Conservation (phyloP, 1,140 invertebrate species). For the Drosophila sulfurigaster region DNA sequence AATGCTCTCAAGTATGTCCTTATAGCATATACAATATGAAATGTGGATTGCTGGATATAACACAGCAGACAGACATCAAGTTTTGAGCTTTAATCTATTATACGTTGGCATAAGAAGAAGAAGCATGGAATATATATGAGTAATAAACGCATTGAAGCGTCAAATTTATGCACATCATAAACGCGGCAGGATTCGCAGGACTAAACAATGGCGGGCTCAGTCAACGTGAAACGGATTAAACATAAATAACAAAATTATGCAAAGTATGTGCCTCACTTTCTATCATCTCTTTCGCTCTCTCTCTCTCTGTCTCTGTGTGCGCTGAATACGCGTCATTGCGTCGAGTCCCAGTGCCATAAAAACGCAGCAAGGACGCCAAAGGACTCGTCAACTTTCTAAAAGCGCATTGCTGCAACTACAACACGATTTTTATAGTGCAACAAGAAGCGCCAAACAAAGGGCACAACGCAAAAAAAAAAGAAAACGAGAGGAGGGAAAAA, state of each 20-base stretch:
- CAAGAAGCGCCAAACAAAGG: constrained; percentile 13
- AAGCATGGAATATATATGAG: constrained; percentile 5
- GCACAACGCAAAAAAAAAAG: constrained; percentile 18
- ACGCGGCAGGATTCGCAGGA: neutral
- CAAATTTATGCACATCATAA: constrained; percentile 64
- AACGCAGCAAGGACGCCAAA: constrained; percentile 55
- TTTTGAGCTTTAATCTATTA: constrained; percentile 11
- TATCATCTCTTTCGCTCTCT: neutral
- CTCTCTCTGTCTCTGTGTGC: neutral
- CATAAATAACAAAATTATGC: constrained; percentile 65
- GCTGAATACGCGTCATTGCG: constrained; percentile 58
- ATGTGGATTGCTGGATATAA: neutral
- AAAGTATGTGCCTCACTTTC: constrained; percentile 47
- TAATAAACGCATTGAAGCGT: constrained; percentile 62
- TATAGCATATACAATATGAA: neutral
- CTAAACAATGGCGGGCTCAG: constrained; percentile 10
- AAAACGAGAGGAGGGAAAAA: constrained; percentile 40
- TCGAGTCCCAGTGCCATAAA: constrained; percentile 29
- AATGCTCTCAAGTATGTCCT: neutral
- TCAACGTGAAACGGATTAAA: constrained; percentile 40
- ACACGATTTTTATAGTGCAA: constrained; percentile 24
- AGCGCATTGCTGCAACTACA: constrained; percentile 62
- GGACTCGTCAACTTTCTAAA: constrained; percentile 69
- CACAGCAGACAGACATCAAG: neutral
- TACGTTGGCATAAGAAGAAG: constrained; percentile 19